Evolutionary conservation across 2,113 vertebrate species (phyloP).

Genomic region (Trogon surrucura): DNA sequence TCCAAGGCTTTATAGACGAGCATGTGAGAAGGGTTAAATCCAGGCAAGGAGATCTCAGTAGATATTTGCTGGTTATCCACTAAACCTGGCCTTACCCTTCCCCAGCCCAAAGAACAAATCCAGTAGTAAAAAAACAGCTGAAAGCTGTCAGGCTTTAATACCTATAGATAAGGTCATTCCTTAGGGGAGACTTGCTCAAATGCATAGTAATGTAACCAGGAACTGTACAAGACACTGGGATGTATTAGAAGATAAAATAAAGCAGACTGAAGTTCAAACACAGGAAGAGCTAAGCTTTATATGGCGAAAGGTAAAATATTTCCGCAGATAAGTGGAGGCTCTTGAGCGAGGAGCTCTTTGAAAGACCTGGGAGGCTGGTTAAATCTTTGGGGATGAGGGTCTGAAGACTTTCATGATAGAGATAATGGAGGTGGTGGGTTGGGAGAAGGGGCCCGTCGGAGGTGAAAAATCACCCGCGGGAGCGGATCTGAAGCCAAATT

Average conservation of each 20-base stretch:
- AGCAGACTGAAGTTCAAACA: slow-evolving; percentile 33
- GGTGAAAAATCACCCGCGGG: background rate
- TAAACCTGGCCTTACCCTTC: background rate
- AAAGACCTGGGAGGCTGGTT: background rate
- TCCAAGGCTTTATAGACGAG: background rate
- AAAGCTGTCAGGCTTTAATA: slow-evolving; percentile 49
- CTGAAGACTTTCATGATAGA: background rate
- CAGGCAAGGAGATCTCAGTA: background rate
- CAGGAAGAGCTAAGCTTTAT: slow-evolving; percentile 19
- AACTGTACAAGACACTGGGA: background rate
- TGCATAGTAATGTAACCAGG: slow-evolving; percentile 35
- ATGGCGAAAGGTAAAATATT: slow-evolving; percentile 29
- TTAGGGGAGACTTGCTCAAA: slow-evolving; percentile 45
- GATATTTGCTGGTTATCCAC: background rate
- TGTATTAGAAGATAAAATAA: slow-evolving; percentile 44
- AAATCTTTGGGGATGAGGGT: background rate
- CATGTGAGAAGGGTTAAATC: background rate
- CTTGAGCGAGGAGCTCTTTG: slow-evolving; percentile 6
- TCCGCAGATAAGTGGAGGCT: background rate
- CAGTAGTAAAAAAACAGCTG: slow-evolving; percentile 40
- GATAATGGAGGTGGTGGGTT: background rate
- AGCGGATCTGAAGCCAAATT: background rate
- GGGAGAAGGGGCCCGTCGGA: background rate
- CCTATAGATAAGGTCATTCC: slow-evolving; percentile 44
- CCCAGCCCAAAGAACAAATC: slow-evolving; percentile 21